Percentiles rank a stretch among this genome's conserved stretches.
Evolutionary conservation across 2,888 invertebrate genomes (phyloP).

Genomic region (Mylabris sibirica): DNA sequence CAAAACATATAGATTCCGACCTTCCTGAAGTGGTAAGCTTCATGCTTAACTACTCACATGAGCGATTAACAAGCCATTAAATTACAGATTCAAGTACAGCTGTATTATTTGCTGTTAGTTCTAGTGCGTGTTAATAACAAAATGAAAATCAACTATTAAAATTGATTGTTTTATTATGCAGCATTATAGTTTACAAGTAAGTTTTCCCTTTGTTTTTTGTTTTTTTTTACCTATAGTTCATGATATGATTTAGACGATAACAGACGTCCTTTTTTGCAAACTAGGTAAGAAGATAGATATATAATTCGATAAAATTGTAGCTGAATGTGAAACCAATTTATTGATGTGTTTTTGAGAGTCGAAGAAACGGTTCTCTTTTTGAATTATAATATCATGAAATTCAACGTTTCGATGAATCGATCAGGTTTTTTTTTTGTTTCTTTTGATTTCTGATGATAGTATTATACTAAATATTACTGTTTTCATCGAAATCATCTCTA

Average conservation of each 20-base stretch:
- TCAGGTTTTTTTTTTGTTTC: slow-evolving; percentile 23
- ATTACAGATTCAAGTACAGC: slow-evolving; percentile 9
- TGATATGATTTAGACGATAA: not conserved
- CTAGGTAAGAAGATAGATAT: slow-evolving; percentile 22
- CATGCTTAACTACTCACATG: slow-evolving; percentile 19
- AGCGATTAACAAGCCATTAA: slow-evolving; percentile 20
- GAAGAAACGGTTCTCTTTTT: slow-evolving; percentile 37
- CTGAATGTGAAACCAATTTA: slow-evolving; percentile 44
- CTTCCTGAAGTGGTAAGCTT: slow-evolving; percentile 15
- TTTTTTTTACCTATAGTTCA: not conserved
- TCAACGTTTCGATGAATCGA: slow-evolving; percentile 32
- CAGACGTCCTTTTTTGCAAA: not conserved
- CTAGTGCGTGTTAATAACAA: not conserved
- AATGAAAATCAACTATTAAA: slow-evolving; percentile 6
- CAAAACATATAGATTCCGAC: slow-evolving; percentile 26
- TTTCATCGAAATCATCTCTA: slow-evolving; percentile 32
- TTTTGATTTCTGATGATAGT: slow-evolving; percentile 36
- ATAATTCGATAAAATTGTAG: slow-evolving; percentile 39
- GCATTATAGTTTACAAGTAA: not conserved
- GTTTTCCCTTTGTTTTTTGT: not conserved
- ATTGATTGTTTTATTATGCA: not conserved
- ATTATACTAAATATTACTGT: slow-evolving; percentile 39
- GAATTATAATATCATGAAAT: slow-evolving; percentile 37
- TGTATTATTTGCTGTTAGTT: slow-evolving; percentile 1
- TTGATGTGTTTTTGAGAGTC: slow-evolving; percentile 43